Conservation (phyloP, 1,140 invertebrate genomes). For the Drosophila orosa region DNA sequence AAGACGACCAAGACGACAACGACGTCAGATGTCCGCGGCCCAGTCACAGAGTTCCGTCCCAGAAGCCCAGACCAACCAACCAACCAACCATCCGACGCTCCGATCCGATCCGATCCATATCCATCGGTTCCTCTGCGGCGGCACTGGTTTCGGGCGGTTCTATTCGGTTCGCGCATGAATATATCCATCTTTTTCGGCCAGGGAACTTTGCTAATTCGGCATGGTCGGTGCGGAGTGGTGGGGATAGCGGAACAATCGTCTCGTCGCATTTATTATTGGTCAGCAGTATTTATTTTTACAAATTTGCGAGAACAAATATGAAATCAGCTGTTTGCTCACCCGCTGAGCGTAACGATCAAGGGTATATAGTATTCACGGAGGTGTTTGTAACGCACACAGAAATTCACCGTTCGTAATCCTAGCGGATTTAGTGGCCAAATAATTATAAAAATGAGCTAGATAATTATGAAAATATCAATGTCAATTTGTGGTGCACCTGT, state of each 20-base stretch:
- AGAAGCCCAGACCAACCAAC: slow-evolving; percentile 29
- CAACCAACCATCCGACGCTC: slow-evolving; percentile 6
- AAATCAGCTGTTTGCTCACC: slow-evolving; percentile 39
- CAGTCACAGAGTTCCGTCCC: slow-evolving; percentile 25
- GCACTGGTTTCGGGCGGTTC: slow-evolving; percentile 39
- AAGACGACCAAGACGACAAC: slow-evolving; percentile 12
- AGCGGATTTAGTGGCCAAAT: slow-evolving; percentile 5
- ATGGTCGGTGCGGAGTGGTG: neutral
- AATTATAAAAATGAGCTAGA: slow-evolving; percentile 7
- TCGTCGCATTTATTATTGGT: slow-evolving; percentile 43
- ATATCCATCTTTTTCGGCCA: slow-evolving; percentile 38
- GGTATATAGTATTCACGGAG: slow-evolving; percentile 30
- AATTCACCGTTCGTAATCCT: slow-evolving; percentile 1
- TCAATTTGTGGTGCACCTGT: neutral
- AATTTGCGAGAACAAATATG: slow-evolving; percentile 38
- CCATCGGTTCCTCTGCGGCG: slow-evolving; percentile 5
- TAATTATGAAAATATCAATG: slow-evolving; percentile 14
- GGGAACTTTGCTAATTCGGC: slow-evolving; percentile 41
- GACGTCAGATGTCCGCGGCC: slow-evolving; percentile 32
- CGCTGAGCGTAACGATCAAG: slow-evolving; percentile 34
- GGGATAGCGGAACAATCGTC: slow-evolving; percentile 31
- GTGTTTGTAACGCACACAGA: slow-evolving; percentile 14
- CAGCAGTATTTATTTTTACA: slow-evolving; percentile 45
- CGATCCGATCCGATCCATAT: slow-evolving; percentile 19
- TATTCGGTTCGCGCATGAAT: slow-evolving; percentile 30